Base-by-base conservation (phyloP, 2,888 invertebrate genomes). In the Ichneumoninae sp. region DNA sequence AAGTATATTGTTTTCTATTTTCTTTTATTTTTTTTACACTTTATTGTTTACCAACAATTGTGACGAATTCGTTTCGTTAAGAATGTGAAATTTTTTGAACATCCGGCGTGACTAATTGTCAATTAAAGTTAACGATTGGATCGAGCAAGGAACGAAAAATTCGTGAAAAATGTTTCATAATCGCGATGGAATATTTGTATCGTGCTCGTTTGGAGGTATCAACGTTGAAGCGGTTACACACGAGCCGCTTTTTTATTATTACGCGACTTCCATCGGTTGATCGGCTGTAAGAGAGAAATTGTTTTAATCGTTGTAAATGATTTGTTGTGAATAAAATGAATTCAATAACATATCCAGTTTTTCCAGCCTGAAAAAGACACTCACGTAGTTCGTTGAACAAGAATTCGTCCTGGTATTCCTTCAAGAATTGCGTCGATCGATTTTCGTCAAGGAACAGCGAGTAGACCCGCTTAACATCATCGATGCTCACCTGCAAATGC, bases 401-500 rank as follows among this genome's bases (percentile, higher is more conserved):
- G 91, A 98, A 99, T 92, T 98, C 98, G 89, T 98, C 97, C 93
- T 99, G 98, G 92, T 98, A 98, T 93, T 99, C 98, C 93, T 97
- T 98, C 22, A 99, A 94, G 94, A 98, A 99, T 94, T 98, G 97
- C 86, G 98, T 97, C 0, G 99, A 99, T 77, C 99, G 95, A 80
- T 96, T 96, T 94, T 99, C 98, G 92, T 99, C 99, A 87, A 98
- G 95, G 94, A 99, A 99, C 78, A 99, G 93, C 0, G 97, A 97
- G 93, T 99, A 99, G 0, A 99, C 99, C 87, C 98, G 96, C 94
- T 98, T 98, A 0, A 99, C 97, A 91, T 99, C 99, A 70, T 98
- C 98, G 87, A 98, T 97, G 86, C 95, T 96, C 16, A 96, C 95
- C 97, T 97, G 90, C 1, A 86, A 72, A 79, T 13, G 22, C n/a